phyloP scores from a whole-genome alignment of 2,888 invertebrate genomes.

The Sepioteuthis lessoniana region DNA sequence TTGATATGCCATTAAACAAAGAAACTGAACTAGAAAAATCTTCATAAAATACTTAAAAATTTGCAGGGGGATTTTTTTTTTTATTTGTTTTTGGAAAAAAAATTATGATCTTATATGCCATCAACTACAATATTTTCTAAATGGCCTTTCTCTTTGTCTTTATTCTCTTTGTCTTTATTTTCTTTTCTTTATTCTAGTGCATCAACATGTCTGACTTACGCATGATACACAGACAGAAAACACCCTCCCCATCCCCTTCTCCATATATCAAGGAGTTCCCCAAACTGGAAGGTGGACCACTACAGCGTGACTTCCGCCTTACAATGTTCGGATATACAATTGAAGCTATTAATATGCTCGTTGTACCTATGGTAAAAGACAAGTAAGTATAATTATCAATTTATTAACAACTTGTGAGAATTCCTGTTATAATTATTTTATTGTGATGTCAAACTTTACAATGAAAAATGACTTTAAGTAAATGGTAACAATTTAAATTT shows the following conservation, averaged over 20 bases:
- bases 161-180: too few species aligned
- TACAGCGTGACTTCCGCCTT: slow-evolving; percentile 85
- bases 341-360: slow-evolving; percentile 93
- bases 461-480: too few species aligned
- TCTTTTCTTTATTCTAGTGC: slow-evolving; percentile 60
- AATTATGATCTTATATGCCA: too few species aligned
- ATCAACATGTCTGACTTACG: slow-evolving; percentile 78
- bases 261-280: slow-evolving; percentile 50
- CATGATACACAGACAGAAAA: slow-evolving; percentile 63
- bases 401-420: too few species aligned
- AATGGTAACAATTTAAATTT: too few species aligned
- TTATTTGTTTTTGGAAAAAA: too few species aligned
- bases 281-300: slow-evolving; percentile 60
- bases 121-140: background rate
- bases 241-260: slow-evolving; percentile 52
- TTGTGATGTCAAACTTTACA: too few species aligned
- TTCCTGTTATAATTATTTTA: too few species aligned
- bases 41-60: too few species aligned
- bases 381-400: slow-evolving; percentile 79
- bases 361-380: slow-evolving; percentile 96
- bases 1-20: too few species aligned
- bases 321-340: slow-evolving; percentile 94
- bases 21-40: too few species aligned
- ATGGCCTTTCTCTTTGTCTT: background rate
- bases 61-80: too few species aligned